Evolutionary conservation across 2,888 invertebrate species (phyloP), one percentile per base, ranked within the genome.

Genomic region (Branchipolynoe longqiensis): DNA sequence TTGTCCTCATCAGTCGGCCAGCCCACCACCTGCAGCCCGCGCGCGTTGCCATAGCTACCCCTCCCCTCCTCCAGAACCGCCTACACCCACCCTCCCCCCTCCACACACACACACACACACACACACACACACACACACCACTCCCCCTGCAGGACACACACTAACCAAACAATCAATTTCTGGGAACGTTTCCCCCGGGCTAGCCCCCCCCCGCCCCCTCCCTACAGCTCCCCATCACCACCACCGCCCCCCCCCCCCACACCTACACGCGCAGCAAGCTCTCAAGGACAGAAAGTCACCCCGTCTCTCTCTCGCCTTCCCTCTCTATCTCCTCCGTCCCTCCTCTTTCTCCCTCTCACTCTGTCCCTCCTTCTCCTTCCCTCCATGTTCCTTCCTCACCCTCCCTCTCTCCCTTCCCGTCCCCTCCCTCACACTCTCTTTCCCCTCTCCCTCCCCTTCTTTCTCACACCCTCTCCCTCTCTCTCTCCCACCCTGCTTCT

Each of bases 21-120:
- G 41, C 78, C 78, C 41, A 41, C 78, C 78, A 48, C 78, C 78
- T 78, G 41, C 78, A 48, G 78, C 40, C 78, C 36, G 0, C 54
- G 38, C 54, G 38, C n/a, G 54, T 59, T 58, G 36, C 62, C 59
- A 58, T 85, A 33, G 36, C 36, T 56, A 38, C 78, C 31, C 73
- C 74, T 28, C 74, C 74, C 56, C 73, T 28, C 84, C 84, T 6
- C 40, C 36, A 2, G 25, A n/a, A n/a, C n/a, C n/a, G n/a, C n/a
- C n/a, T n/a, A n/a, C n/a, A n/a, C n/a, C n/a, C n/a, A n/a, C n/a
- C n/a, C n/a, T n/a, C n/a, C n/a, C n/a, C n/a, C n/a, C n/a, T n/a
- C n/a, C n/a, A n/a, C n/a, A n/a, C n/a, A n/a, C n/a, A n/a, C n/a
- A n/a, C n/a, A n/a, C 40, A 41, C 36, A 0, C 54, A n/a, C n/a